Conservation (phyloP, 2,797 vertebrate species). For the Onychomys leucogaster region DNA sequence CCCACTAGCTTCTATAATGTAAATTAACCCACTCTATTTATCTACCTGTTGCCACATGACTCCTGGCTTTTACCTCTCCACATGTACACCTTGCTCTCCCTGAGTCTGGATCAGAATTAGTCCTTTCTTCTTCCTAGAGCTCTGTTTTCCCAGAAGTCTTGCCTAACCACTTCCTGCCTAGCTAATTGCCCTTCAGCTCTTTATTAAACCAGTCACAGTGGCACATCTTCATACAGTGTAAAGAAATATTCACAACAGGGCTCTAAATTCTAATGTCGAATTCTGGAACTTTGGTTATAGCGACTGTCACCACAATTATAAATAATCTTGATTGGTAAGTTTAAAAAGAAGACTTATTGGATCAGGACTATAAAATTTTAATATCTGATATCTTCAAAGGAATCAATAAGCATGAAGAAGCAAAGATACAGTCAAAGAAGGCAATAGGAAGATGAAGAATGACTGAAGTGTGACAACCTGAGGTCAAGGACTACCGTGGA, state of each 20-base stretch:
- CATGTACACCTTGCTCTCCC: no score
- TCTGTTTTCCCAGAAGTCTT: no score
- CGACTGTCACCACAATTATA: background rate
- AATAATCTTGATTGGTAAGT: background rate
- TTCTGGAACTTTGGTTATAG: background rate
- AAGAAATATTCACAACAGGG: background rate
- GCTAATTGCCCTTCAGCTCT: no score
- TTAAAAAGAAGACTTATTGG: background rate
- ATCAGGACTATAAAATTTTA: background rate
- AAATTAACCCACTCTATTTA: no score
- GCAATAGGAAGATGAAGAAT: background rate
- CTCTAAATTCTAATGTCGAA: background rate
- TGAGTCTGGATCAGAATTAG: no score
- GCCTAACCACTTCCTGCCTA: no score
- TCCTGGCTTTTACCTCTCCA: no score
- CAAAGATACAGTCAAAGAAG: background rate
- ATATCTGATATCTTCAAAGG: no score
- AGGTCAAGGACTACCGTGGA: background rate
- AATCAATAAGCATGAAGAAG: background rate
- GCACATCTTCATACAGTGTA: background rate
- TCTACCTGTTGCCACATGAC: no score
- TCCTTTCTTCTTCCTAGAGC: no score
- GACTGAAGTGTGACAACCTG: accelerated
- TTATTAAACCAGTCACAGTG: no score
- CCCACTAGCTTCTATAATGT: no score